These are phyloP conservation scores for Amphimedon queenslandica DNA, from an alignment of 37 sponge, comb jelly and placozoan species.

Conservation along the genomic window DNA sequence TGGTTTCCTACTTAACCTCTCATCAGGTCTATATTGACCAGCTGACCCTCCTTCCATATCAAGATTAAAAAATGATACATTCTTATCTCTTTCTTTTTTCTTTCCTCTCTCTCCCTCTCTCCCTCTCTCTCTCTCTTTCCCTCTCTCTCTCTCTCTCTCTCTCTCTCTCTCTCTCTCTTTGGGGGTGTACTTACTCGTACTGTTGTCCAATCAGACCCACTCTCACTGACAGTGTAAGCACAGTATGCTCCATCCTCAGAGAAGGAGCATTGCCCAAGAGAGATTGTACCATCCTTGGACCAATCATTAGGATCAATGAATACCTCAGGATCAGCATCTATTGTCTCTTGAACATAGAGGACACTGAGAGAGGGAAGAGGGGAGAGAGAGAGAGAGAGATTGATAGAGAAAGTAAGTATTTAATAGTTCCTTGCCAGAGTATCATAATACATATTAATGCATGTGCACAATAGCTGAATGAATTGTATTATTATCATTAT, in stretches of 20 bases:
- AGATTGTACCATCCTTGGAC: constrained; percentile 94
- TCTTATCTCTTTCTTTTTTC: no score
- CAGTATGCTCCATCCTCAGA: constrained; percentile 88
- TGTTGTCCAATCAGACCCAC: constrained; percentile 95
- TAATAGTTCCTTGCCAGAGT: no score
- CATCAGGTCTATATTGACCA: no score
- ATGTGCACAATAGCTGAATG: no score
- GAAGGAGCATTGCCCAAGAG: constrained; percentile 64
- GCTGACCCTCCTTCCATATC: no score
- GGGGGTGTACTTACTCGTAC: constrained; percentile 50
- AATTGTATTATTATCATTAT: no score
- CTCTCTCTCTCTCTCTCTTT: not conserved
- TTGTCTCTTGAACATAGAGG: constrained; percentile 55
- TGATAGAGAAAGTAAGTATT: not conserved
- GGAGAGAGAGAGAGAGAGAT: no score
- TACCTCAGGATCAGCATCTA: constrained; percentile 60
- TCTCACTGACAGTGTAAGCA: constrained; percentile 83
- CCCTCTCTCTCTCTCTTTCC: not conserved
- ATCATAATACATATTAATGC: no score
- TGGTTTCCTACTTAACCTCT: no score
- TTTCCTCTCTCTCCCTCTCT: not conserved
- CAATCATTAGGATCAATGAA: constrained; percentile 90
- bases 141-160: not conserved
- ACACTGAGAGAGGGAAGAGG: constrained; percentile 58
- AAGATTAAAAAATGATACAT: no score